phyloP scores from a whole-genome alignment of 2,797 vertebrate genomes.

The Gymnoscopelus braueri region DNA sequence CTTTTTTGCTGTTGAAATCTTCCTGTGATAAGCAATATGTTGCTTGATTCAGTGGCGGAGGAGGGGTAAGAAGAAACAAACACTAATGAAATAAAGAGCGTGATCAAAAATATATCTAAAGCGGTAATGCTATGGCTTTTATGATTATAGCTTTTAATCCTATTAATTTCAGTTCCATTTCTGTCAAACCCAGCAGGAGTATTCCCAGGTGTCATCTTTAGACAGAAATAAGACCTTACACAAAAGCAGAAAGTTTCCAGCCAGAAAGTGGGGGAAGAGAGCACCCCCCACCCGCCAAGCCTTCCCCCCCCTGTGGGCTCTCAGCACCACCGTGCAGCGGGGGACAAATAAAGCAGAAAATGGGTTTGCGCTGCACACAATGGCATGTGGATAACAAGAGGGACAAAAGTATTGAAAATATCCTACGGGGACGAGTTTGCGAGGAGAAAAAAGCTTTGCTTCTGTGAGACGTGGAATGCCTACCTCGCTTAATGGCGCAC shows the following conservation, averaged over 20 bases:
- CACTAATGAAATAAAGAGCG: conserved; percentile 41
- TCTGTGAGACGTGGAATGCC: conserved; percentile 59
- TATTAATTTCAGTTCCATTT: conserved; percentile 67
- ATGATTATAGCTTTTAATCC: conserved; percentile 66
- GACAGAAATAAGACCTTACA: conserved; percentile 64
- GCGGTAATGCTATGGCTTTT: conserved; percentile 52
- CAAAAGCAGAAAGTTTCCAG: conserved; percentile 62
- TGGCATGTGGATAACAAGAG: conserved; percentile 73
- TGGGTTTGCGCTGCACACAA: conserved; percentile 76
- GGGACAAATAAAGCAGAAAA: conserved; percentile 78
- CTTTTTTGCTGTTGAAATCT: conserved; percentile 15
- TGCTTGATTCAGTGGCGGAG: conserved; percentile 20
- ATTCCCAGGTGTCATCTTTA: conserved; percentile 72
- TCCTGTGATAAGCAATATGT: not conserved
- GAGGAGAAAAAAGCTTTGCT: conserved; percentile 50
- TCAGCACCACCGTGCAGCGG: conserved; percentile 65
- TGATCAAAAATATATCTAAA: conserved; percentile 55
- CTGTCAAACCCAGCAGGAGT: conserved; percentile 55
- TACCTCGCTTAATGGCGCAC: conserved; percentile 63
- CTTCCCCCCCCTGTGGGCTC: conserved; percentile 46
- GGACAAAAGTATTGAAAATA: conserved; percentile 75
- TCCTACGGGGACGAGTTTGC: conserved; percentile 66
- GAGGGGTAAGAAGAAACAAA: not conserved
- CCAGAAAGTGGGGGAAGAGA: conserved; percentile 47
- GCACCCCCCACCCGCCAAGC: conserved; percentile 19